A percentile compares a stretch with the other conserved stretches of the same genome.
phyloP scores from a whole-genome alignment of 2,888 invertebrate species.

The Himalopsyche kuldschensis region DNA sequence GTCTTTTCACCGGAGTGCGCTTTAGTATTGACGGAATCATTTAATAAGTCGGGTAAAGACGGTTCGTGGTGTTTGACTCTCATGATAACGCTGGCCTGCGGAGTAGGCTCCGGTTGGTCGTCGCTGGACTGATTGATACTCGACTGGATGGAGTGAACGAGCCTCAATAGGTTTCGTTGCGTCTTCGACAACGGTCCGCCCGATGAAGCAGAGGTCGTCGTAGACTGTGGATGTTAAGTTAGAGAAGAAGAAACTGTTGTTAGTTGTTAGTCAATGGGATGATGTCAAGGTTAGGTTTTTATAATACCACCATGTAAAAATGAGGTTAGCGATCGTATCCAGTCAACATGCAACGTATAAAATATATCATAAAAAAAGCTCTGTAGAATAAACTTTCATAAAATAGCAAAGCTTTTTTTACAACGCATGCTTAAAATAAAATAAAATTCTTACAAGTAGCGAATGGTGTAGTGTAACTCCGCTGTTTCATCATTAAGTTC shows the following conservation, averaged over 20 bases:
- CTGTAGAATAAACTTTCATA: neutral
- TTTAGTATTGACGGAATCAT: constrained; percentile 59
- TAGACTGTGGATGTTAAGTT: neutral
- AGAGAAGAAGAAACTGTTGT: constrained; percentile 20
- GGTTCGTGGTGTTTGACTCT: constrained; percentile 57
- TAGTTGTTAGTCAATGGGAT: constrained; percentile 12
- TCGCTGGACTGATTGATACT: constrained; percentile 60
- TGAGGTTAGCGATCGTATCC: neutral
- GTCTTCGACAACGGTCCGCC: constrained; percentile 56
- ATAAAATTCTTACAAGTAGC: neutral
- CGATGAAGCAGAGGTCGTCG: constrained; percentile 48
- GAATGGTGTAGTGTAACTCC: neutral
- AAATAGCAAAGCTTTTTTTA: neutral
- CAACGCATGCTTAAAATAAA: neutral
- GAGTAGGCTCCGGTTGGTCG: constrained; percentile 49
- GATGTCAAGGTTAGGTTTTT: neutral
- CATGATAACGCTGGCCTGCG: constrained; percentile 57
- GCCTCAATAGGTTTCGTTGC: constrained; percentile 61
- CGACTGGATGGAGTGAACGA: constrained; percentile 62
- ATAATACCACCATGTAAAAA: neutral
- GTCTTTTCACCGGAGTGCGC: constrained; percentile 54
- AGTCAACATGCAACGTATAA: neutral
- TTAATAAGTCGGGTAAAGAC: constrained; percentile 62
- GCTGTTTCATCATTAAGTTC: neutral
- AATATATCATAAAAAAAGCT: neutral